Conservation (phyloP, 2,888 invertebrate genomes). For the Eumacrocentrus americanus region DNA sequence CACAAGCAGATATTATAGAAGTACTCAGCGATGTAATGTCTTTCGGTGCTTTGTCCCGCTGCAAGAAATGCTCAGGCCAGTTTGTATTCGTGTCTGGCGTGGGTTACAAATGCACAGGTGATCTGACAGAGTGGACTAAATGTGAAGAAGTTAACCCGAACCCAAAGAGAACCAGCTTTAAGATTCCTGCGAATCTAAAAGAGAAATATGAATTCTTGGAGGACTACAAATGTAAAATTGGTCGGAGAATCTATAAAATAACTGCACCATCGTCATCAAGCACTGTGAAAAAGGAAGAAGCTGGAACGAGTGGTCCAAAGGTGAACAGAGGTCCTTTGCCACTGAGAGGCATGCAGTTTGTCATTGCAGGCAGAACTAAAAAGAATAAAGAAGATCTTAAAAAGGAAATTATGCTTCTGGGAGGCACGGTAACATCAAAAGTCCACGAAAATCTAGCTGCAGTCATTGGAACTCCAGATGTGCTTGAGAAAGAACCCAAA, state of each 20-base stretch:
- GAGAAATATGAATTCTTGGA: slow-evolving; percentile 66
- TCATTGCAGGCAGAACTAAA: slow-evolving; percentile 68
- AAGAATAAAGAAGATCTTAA: slow-evolving; percentile 70
- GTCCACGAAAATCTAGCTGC: slow-evolving; percentile 73
- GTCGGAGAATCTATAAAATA: slow-evolving; percentile 66
- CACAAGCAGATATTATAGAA: slow-evolving; percentile 76
- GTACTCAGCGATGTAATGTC: slow-evolving; percentile 82
- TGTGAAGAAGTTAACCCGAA: slow-evolving; percentile 76
- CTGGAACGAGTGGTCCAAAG: slow-evolving; percentile 66
- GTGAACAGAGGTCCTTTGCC: slow-evolving; percentile 72
- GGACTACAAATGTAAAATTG: slow-evolving; percentile 68
- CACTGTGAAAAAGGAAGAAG: slow-evolving; percentile 65
- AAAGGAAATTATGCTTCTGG: slow-evolving; percentile 73
- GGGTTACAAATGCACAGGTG: slow-evolving; percentile 86
- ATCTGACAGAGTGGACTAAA: slow-evolving; percentile 87
- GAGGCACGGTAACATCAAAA: slow-evolving; percentile 75
- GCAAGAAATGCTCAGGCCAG: slow-evolving; percentile 81
- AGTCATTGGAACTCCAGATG: slow-evolving; percentile 74
- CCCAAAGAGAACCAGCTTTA: slow-evolving; percentile 76
- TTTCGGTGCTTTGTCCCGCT: slow-evolving; percentile 83
- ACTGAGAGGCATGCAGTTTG: slow-evolving; percentile 80
- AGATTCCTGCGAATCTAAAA: slow-evolving; percentile 70
- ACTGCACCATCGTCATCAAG: slow-evolving; percentile 61
- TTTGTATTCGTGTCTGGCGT: slow-evolving; percentile 70
- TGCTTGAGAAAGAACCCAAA: slow-evolving; percentile 71